Conservation (phyloP, 1,140 invertebrate species). For the Cotesia chilonis region DNA sequence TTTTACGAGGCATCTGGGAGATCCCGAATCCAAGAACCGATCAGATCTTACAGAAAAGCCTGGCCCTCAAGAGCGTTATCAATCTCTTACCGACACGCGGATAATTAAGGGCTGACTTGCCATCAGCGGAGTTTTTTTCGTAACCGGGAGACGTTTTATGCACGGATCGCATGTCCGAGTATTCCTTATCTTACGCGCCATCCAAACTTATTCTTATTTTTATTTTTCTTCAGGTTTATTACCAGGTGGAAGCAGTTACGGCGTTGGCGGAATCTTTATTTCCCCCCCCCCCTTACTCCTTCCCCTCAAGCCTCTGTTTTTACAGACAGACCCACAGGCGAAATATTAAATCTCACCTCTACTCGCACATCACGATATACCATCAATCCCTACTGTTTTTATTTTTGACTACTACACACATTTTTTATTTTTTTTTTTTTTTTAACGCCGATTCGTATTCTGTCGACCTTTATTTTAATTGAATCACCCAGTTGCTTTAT, state of each 20-base stretch:
- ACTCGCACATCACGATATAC: no score
- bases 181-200: slow-evolving; percentile 55
- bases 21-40: neutral
- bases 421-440: no score
- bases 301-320: no score
- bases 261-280: slow-evolving; percentile 5
- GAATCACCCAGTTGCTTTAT: no score
- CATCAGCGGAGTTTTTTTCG: slow-evolving; percentile 16
- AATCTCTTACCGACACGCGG: slow-evolving; percentile 55
- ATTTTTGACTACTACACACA: no score
- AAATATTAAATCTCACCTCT: no score
- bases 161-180: slow-evolving; percentile 57
- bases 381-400: no score
- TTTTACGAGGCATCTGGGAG: neutral
- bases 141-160: slow-evolving; percentile 48
- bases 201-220: slow-evolving; percentile 47
- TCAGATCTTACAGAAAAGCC: slow-evolving; percentile 34
- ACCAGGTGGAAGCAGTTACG: slow-evolving; percentile 25
- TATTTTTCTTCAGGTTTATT: slow-evolving; percentile 29
- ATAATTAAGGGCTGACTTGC: slow-evolving; percentile 55
- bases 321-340: no score
- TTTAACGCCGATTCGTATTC: no score
- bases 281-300: no score
- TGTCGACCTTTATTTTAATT: no score
- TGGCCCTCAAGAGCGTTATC: slow-evolving; percentile 45